Evolutionary conservation across 2,113 vertebrate species (phyloP).

Genomic region (Tragelaphus buxtoni): DNA sequence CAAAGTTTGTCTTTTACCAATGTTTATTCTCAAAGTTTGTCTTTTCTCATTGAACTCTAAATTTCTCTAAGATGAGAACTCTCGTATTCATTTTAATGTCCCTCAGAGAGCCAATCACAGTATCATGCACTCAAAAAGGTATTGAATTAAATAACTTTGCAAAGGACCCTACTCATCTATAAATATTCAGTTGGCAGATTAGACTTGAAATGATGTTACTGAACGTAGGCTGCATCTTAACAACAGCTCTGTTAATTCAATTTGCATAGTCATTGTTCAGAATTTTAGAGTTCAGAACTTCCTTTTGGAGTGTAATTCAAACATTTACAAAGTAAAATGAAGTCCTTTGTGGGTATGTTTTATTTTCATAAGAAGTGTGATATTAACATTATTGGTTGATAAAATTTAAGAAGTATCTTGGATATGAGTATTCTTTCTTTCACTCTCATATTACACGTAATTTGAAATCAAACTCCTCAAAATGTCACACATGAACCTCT

Average conservation of each 20-base stretch:
- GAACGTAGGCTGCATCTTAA: neutral
- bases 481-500: neutral
- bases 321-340: slow-evolving; percentile 1
- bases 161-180: neutral
- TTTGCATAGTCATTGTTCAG: slow-evolving; percentile 9
- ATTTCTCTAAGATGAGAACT: neutral
- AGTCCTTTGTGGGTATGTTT: neutral
- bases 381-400: neutral
- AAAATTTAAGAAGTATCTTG: neutral
- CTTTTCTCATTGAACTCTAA: neutral
- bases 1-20: neutral
- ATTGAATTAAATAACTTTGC: neutral
- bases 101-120: neutral
- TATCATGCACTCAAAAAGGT: neutral
- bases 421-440: neutral
- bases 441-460: neutral
- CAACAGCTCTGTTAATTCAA: neutral
- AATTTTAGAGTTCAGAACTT: slow-evolving; percentile 19
- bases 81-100: neutral
- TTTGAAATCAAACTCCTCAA: neutral
- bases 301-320: neutral
- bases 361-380: neutral
- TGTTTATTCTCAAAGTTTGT: neutral
- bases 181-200: slow-evolving; percentile 23
- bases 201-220: neutral